These are phyloP conservation scores for Dolichomitus sp. DNA, from an alignment of 2,888 invertebrate species.

Conservation along the genomic window DNA sequence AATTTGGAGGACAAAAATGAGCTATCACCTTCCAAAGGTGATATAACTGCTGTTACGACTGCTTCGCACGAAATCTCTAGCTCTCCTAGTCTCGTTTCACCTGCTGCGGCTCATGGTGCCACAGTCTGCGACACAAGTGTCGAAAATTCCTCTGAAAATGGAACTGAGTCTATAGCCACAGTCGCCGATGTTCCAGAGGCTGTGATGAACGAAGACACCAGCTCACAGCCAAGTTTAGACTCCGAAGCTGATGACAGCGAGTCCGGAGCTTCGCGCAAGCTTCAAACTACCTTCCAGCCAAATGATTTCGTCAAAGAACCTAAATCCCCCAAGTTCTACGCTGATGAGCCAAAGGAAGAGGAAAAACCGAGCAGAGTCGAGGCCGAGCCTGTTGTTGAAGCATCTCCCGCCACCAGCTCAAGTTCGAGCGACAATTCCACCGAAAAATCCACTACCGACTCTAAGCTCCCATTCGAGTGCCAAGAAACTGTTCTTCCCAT, in stretches of 20 bases:
- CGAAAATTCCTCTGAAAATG: conserved; percentile 64
- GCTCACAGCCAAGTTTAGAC: conserved; percentile 83
- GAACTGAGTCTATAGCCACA: conserved; percentile 61
- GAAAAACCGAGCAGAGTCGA: conserved; percentile 1
- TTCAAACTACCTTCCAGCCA: conserved; percentile 83
- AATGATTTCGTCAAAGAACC: conserved; percentile 78
- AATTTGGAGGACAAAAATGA: conserved; percentile 85
- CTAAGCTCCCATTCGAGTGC: conserved; percentile 47
- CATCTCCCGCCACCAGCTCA: background rate
- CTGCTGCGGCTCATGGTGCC: background rate
- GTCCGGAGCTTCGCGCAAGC: conserved; percentile 72
- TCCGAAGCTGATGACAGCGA: conserved; percentile 80
- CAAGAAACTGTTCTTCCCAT: conserved; percentile 57
- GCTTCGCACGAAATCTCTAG: conserved; percentile 34
- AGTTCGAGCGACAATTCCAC: background rate
- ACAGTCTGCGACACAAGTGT: background rate
- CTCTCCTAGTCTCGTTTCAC: conserved; percentile 7
- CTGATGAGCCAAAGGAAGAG: conserved; percentile 5
- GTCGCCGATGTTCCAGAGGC: conserved; percentile 80
- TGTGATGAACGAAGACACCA: conserved; percentile 84
- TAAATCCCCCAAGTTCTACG: conserved; percentile 60
- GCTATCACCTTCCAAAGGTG: background rate
- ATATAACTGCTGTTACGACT: conserved; percentile 26
- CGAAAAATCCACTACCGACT: background rate
- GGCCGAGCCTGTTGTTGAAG: background rate